Percentiles rank a stretch among this genome's conserved stretches.
Evolutionary conservation across 1,140 invertebrate species (phyloP).

Genomic region (Himalopsyche phryganea): DNA sequence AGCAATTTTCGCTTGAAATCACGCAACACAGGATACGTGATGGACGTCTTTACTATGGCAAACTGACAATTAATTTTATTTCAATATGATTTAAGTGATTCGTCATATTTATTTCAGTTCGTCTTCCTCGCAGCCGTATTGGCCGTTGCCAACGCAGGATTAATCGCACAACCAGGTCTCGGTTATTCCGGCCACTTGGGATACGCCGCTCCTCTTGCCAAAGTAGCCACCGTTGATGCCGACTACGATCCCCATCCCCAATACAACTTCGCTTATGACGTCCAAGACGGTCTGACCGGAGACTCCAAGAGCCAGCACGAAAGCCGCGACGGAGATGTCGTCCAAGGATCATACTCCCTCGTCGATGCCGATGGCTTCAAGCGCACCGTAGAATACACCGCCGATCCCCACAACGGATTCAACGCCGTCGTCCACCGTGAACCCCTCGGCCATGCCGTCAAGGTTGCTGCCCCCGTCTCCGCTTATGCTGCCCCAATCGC

Average conservation of each 20-base stretch:
- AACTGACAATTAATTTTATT: too few species aligned
- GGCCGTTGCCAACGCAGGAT: slow-evolving; percentile 45
- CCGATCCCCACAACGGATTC: slow-evolving; percentile 54
- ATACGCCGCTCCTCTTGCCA: slow-evolving; percentile 28
- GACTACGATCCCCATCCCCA: slow-evolving; percentile 56
- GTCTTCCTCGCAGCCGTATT: slow-evolving; percentile 44
- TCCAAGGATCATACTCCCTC: slow-evolving; percentile 54
- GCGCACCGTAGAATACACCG: slow-evolving; percentile 57
- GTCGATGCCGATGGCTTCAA: slow-evolving; percentile 57
- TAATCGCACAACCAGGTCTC: slow-evolving; percentile 26
- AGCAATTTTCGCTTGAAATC: too few species aligned
- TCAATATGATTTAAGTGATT: too few species aligned
- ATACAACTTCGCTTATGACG: slow-evolving; percentile 56
- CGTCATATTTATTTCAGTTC: slow-evolving; percentile 45
- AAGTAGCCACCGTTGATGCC: slow-evolving; percentile 38
- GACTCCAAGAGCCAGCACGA: slow-evolving; percentile 60
- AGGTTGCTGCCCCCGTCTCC: slow-evolving; percentile 37
- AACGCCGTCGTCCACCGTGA: slow-evolving; percentile 46
- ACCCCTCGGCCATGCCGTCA: slow-evolving; percentile 36
- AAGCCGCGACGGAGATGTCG: slow-evolving; percentile 55
- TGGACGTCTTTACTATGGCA: too few species aligned
- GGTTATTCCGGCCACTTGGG: slow-evolving; percentile 27
- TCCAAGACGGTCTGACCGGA: slow-evolving; percentile 59
- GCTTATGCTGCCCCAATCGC: slow-evolving; percentile 38
- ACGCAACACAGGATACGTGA: too few species aligned